Evolutionary conservation across 1,140 invertebrate species (phyloP).

Genomic region (Meteorus sp.): DNA sequence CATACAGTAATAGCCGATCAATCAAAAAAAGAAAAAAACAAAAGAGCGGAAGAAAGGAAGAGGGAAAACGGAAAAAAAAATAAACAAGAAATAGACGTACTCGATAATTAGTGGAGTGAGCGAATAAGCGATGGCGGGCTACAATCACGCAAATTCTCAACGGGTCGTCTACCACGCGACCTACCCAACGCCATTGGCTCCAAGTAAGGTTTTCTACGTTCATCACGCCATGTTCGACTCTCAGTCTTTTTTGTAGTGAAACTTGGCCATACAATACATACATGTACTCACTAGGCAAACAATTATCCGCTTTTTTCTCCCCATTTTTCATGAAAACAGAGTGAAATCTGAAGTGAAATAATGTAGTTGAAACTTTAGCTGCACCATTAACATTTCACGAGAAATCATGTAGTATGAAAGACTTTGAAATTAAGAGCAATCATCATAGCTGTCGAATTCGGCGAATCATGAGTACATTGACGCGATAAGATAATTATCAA

Average conservation of each 20-base stretch:
- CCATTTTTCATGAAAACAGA: too few species aligned
- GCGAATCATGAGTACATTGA: slow-evolving; percentile 9
- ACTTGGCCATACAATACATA: slow-evolving; percentile 29
- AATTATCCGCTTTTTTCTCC: too few species aligned
- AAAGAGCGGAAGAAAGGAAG: neutral
- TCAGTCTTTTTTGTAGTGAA: slow-evolving; percentile 1
- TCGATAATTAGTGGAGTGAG: slow-evolving; percentile 29
- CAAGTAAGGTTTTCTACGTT: slow-evolving; percentile 56
- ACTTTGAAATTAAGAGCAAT: neutral
- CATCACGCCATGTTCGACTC: slow-evolving; percentile 11
- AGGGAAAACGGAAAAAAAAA: slow-evolving; percentile 4
- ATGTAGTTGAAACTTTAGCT: too few species aligned
- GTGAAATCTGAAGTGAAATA: too few species aligned
- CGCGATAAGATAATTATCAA: slow-evolving; percentile 20
- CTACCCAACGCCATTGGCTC: slow-evolving; percentile 57
- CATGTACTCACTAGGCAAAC: too few species aligned
- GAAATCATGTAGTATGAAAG: too few species aligned
- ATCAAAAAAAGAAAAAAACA: too few species aligned
- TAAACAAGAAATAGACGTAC: slow-evolving; percentile 18
- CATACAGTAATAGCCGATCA: neutral
- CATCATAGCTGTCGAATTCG: neutral
- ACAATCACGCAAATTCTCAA: slow-evolving; percentile 51
- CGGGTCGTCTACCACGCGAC: slow-evolving; percentile 55
- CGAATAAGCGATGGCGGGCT: slow-evolving; percentile 50
- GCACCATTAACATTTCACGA: too few species aligned